Base-by-base conservation (phyloP, 1,140 invertebrate species). In the Calephelis virginiensis region DNA sequence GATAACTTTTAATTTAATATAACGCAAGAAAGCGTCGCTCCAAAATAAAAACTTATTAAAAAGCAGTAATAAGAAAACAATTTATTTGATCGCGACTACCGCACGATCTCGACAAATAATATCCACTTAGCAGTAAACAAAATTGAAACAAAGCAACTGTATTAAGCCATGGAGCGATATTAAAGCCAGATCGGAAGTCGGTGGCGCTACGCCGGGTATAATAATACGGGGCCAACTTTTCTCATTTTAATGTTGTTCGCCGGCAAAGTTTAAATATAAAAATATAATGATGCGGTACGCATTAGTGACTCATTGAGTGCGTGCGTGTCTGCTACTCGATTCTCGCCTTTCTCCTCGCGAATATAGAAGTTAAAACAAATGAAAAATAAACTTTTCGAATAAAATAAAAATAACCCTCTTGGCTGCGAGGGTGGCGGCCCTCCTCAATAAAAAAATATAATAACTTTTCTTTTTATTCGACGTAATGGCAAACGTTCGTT, bases 331-430 rank as follows among this genome's bases (percentile, higher is more conserved):
- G 80, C 78, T 74, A 73, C 47, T 64, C 77, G 75, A 85, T 76
- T 81, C 82, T 82, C 80, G 78, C 79, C 88, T 79, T 82, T 90
- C 83, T 67, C 78, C 69, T 81, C 79, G 82, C 85, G 76, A 86
- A 82, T 80, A 82, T 84, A 89, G 79, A 89, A 88, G 81, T 86
- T 88, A 86, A 86, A 89, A 86, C 88, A 90, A 90, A 89, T 85
- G 88, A 81, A 83, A 88, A 85, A 85, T 88, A 87, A 89, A 89
- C 86, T 90, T 89, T 90, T 87, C 82, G 81, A 87, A 90, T 89
- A 89, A 90, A 90, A 90, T 88, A 88, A 90, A 90, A 87, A 89
- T 90, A 90, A 89, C 85, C 88, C 83, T 86, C 86, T 84, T 86
- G 83, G 82, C 80, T 78, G 83, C 76, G 81, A 85, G 85, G 87